Conservation (phyloP, 2,797 vertebrate genomes). For the Anguilla pacifica region DNA sequence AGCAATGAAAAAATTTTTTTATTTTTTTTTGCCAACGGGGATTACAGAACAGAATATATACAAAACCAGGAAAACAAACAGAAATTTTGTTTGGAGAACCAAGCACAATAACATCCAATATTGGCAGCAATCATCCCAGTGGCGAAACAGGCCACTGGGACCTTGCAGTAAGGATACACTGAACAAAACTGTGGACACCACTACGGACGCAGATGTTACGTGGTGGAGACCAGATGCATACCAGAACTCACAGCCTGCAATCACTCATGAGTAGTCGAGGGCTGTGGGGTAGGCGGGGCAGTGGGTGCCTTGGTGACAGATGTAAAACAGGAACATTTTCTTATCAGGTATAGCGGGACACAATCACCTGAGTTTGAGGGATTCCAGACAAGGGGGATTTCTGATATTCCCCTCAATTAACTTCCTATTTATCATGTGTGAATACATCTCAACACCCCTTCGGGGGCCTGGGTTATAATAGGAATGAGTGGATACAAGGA, state of each 20-base stretch:
- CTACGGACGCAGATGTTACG: neutral
- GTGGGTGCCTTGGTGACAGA: constrained; percentile 47
- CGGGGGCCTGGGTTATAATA: neutral
- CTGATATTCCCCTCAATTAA: neutral
- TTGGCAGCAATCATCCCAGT: neutral
- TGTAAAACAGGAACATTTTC: constrained; percentile 56
- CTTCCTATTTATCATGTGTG: neutral
- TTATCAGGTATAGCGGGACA: constrained; percentile 53
- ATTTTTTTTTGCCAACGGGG: neutral
- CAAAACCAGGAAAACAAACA: neutral
- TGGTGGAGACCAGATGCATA: neutral
- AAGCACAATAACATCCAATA: neutral
- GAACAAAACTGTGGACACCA: neutral
- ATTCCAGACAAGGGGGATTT: constrained; percentile 39
- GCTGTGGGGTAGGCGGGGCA: neutral
- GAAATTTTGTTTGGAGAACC: neutral
- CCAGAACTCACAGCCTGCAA: neutral
- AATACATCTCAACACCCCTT: neutral
- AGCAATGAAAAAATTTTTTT: neutral
- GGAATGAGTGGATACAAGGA: neutral
- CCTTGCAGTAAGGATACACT: neutral
- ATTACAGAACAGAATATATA: neutral
- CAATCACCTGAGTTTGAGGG: constrained; percentile 46
- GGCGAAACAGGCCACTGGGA: neutral
- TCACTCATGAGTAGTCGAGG: neutral